Evolutionary conservation across 2,113 vertebrate genomes (phyloP).

Genomic region (Grantiella picta): DNA sequence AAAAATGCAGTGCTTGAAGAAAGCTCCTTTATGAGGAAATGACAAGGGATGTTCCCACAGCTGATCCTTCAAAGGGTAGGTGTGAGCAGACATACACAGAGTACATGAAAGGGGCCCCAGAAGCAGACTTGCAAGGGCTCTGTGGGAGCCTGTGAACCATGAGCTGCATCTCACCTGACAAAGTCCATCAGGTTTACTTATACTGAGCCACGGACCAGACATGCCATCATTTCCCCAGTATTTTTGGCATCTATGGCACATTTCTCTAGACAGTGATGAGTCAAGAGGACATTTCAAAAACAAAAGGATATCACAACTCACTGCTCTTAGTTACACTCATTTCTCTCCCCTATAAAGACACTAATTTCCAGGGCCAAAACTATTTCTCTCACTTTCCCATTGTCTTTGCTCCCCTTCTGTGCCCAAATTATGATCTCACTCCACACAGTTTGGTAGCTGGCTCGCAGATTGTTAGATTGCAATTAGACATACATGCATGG

Average conservation of each 20-base stretch:
- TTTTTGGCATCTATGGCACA: neutral
- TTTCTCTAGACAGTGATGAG: neutral
- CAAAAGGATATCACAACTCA: neutral
- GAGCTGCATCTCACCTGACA: neutral
- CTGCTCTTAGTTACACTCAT: neutral
- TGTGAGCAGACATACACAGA: neutral
- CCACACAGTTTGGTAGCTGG: neutral
- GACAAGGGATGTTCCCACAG: neutral
- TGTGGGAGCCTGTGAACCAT: accelerated
- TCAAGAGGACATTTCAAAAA: neutral
- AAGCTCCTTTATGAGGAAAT: neutral
- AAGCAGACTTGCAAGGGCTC: neutral
- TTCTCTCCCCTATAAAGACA: neutral
- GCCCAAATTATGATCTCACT: neutral
- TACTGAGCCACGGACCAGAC: neutral
- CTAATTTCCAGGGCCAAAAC: neutral
- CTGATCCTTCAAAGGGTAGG: neutral
- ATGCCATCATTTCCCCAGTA: neutral
- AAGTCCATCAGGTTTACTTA: neutral
- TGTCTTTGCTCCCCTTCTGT: neutral
- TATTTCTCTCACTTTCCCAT: neutral
- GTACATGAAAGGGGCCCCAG: neutral
- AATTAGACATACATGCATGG: neutral
- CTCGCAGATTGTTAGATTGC: neutral
- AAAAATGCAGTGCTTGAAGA: neutral